Base-by-base conservation (phyloP, 2,888 invertebrate species). In the Nomada fucata region DNA sequence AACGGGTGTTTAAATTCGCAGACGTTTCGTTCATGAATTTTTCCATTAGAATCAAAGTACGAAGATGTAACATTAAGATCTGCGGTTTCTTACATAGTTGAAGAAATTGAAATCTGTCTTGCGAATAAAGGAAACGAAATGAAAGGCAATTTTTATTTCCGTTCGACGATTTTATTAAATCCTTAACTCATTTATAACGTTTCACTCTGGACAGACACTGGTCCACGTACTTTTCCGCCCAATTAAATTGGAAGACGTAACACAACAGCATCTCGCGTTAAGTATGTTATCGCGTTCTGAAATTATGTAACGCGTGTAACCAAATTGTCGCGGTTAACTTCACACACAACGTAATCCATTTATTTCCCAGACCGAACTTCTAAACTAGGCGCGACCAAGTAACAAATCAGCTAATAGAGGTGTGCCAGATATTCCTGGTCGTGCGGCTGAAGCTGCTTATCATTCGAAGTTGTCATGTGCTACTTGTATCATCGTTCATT, bases 311-410 rank as follows among this genome's bases (percentile, higher is more conserved):
- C 29, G 50, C 26, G 50, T 26, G 29, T 68, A 73, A 80, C 36
- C 42, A 52, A 64, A 73, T 80, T 80, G 50, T 80, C 73, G 52
- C 50, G 72, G 63, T 72, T 52, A 61, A 67, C 29, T 72, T 67
- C 55, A 11, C 26, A 67, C 65, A 44, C 60, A 55, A 42, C 63
- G 5, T 80, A 80, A 80, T 73, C 57, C 55, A 53, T 80, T 80
- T 80, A 80, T 68, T 80, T 63, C 57, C 52, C 36, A 4, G 15
- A 18, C 50, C 57, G 23, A 80, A 72, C 52, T 80, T 44, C 81
- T 64, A 26, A 80, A 80, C 55, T 73, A 63, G 68, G 55, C 73
- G 61, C 47, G 47, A 52, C 44, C 72, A 57, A 63, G 61, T 44
- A 68, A 55, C 52, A 53, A 79, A 59, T 70, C 70, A 70, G 36